Percentiles rank a stretch among this genome's conserved stretches.
Evolutionary conservation across 2,888 invertebrate species (phyloP).

Genomic region (Agrochola lota): DNA sequence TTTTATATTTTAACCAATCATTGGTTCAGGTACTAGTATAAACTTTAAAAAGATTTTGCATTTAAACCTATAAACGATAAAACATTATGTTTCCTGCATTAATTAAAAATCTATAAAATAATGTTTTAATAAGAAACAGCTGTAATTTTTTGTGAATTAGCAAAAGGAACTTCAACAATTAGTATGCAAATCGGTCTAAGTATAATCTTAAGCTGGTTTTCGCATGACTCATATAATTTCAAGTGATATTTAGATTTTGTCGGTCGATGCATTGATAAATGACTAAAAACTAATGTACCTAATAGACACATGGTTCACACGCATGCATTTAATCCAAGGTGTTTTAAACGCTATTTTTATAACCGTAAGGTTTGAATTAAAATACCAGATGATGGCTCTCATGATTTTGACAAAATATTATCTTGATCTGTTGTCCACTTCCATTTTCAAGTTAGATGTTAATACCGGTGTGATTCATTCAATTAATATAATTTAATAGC

Average conservation of each 20-base stretch:
- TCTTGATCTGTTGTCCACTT: constrained; percentile 55
- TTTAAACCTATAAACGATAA: constrained; percentile 16
- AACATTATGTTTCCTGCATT: constrained; percentile 50
- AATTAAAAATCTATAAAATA: constrained; percentile 53
- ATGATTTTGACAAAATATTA: constrained; percentile 50
- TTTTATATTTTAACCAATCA: background rate
- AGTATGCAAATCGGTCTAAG: constrained; percentile 58
- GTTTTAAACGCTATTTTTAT: constrained; percentile 31
- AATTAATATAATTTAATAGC: constrained; percentile 39
- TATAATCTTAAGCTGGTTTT: constrained; percentile 57
- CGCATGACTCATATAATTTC: constrained; percentile 60
- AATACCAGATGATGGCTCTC: background rate
- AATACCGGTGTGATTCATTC: constrained; percentile 59
- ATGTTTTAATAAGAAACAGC: constrained; percentile 66
- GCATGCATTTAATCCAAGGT: constrained; percentile 4
- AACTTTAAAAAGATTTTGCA: background rate
- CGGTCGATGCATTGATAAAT: constrained; percentile 65
- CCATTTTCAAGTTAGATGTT: constrained; percentile 42
- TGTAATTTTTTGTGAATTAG: constrained; percentile 64
- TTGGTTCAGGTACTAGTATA: background rate
- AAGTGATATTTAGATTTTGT: constrained; percentile 66
- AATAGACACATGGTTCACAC: constrained; percentile 48
- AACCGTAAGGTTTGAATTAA: constrained; percentile 11
- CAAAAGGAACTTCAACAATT: constrained; percentile 61
- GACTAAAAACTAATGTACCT: constrained; percentile 47